Conservation (phyloP, 2,797 vertebrate species). For the Tenualosa ilisha region DNA sequence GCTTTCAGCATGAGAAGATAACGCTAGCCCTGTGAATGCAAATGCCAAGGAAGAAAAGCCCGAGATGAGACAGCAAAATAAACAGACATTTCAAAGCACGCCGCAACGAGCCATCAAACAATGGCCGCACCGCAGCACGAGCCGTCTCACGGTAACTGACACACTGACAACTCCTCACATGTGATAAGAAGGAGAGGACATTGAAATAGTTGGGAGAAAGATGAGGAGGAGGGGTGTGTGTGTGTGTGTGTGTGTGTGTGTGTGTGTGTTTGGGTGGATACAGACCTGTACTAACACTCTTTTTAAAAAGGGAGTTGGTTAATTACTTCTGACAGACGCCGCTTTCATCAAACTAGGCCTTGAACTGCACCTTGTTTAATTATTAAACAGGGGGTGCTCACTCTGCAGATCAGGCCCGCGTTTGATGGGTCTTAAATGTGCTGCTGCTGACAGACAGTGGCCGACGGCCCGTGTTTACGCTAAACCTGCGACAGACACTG, state of each 20-base stretch:
- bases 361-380: conserved; percentile 87
- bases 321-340: conserved; percentile 81
- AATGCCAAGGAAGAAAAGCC: not conserved
- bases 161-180: not conserved
- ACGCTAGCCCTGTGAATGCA: not conserved
- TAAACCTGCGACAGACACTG: conserved; percentile 66
- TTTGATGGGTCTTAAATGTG: conserved; percentile 81
- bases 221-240: not conserved
- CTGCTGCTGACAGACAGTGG: conserved; percentile 80
- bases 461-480: conserved; percentile 72
- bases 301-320: conserved; percentile 53
- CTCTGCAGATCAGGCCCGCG: conserved; percentile 73
- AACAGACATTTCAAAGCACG: not conserved
- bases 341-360: conserved; percentile 83
- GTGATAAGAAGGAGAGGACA: not conserved
- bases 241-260: no score
- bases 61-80: conserved; percentile 3
- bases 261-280: no score
- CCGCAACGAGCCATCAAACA: not conserved
- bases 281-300: not conserved
- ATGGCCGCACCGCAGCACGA: not conserved
- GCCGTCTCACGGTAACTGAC: not conserved
- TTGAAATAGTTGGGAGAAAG: not conserved
- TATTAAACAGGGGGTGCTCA: conserved; percentile 77
- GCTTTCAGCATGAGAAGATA: not conserved